phyloP scores from a whole-genome alignment of 2,797 vertebrate genomes.

The Ceryle rudis region DNA sequence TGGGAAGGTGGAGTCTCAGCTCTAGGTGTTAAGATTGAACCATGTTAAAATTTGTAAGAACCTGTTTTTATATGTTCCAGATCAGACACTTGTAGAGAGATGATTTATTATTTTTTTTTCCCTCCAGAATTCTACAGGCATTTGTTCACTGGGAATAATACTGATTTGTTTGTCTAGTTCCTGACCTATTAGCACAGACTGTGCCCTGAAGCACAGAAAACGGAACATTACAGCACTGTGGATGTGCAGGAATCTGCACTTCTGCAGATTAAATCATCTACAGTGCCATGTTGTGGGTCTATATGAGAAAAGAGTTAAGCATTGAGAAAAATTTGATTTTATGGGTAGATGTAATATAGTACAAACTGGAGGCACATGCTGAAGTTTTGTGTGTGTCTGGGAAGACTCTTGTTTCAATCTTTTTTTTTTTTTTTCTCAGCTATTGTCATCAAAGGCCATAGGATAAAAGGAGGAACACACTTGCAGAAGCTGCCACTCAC shows the following conservation, averaged over 20 bases:
- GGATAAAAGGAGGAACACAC: neutral
- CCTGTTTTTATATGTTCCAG: neutral
- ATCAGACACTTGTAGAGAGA: neutral
- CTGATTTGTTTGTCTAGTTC: neutral
- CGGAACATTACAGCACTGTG: neutral
- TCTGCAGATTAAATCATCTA: neutral
- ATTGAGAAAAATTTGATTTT: neutral
- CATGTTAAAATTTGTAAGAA: neutral
- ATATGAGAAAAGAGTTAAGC: neutral
- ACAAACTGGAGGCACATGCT: neutral
- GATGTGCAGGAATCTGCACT: neutral
- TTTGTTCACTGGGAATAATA: neutral
- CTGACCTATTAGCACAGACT: neutral
- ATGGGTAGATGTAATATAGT: neutral
- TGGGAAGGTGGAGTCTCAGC: neutral
- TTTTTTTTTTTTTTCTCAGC: neutral
- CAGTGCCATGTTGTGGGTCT: neutral
- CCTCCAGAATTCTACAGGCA: neutral
- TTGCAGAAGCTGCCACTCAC: neutral
- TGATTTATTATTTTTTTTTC: no score
- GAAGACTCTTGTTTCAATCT: neutral
- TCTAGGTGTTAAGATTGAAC: neutral
- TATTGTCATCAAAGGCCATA: neutral
- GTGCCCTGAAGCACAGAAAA: neutral
- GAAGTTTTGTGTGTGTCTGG: neutral